phyloP scores from a whole-genome alignment of 2,888 invertebrate genomes.

The Eucera pruinosa region DNA sequence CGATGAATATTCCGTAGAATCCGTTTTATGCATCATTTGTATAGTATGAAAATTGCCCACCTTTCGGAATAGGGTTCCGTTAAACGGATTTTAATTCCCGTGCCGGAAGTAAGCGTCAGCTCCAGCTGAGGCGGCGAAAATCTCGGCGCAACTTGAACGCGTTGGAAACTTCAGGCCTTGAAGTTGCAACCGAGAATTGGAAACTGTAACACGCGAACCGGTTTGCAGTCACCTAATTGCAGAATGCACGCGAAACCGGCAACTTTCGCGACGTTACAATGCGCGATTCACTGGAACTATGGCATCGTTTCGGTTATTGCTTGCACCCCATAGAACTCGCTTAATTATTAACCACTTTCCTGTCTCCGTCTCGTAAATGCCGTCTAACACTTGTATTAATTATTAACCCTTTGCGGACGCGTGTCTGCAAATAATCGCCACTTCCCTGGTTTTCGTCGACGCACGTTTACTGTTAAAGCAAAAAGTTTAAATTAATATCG shows the following conservation, averaged over 20 bases:
- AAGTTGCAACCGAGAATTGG: conserved; percentile 35
- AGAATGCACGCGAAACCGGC: conserved; percentile 39
- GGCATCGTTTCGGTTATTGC: not conserved
- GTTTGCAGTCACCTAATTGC: conserved; percentile 54
- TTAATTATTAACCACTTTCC: conserved; percentile 23
- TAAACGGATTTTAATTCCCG: conserved; percentile 43
- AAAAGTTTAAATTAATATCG: too few relatives aligned
- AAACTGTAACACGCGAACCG: conserved; percentile 45
- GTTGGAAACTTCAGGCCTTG: conserved; percentile 42
- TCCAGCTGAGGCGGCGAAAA: conserved; percentile 39
- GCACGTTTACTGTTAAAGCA: too few relatives aligned
- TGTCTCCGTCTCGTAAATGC: not conserved
- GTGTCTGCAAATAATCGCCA: too few relatives aligned
- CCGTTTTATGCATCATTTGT: not conserved
- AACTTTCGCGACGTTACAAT: conserved; percentile 16
- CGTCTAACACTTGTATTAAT: not conserved
- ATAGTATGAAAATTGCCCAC: too few relatives aligned
- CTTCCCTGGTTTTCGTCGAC: too few relatives aligned
- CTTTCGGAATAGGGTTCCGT: conserved; percentile 5
- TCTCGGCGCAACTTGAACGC: conserved; percentile 52
- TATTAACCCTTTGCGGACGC: not conserved
- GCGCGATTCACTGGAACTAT: conserved; percentile 5
- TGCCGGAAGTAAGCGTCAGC: conserved; percentile 46
- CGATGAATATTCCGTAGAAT: not conserved
- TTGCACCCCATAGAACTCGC: not conserved